Base-by-base conservation (phyloP, 1,140 invertebrate genomes). In the Aphidius ervi region DNA sequence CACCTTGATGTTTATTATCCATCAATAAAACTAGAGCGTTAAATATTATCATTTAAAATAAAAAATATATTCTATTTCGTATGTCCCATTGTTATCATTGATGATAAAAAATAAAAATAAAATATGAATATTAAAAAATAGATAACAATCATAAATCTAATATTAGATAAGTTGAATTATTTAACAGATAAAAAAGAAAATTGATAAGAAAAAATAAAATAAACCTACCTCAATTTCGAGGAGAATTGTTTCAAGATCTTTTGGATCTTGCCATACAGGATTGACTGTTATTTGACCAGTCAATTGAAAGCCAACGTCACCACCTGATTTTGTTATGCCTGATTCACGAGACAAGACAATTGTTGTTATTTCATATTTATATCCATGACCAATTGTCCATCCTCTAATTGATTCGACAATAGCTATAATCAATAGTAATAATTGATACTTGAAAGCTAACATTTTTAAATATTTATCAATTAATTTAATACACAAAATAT, bases 231-330 rank as follows among this genome's bases (percentile, higher is more conserved):
- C 70, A 43, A 84, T 65, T 62, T 73, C 74, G 1, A 85, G 70
- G 31, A 84, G 64, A 23, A 79, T 67, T 43, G 70, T 78, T 39
- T 78, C 69, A 5, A 67, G 58, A 61, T 78, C 74, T n/a, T 67
- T 67, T 6, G 78, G 76, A 65, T 80, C 75, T 58, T 77, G 78
- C 85, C 85, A 87, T 42, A 85, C 67, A 6, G 79, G 72, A n/a
- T 72, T 68, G 4, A 86, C 74, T 10, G 73, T 66, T 3, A 86
- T 68, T 55, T 77, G 73, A 37, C 76, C 79, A 42, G 79, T 74
- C 39, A 85, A 64, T 63, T 79, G 78, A 68, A 84, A 87, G 9
- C 86, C 86, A 43, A 87, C 84, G 62, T 86, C 82, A 59, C 82
- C 84, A 4, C 72, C 76, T 5, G 67, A 64, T 61, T 65, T 66